Base-by-base conservation (phyloP, 2,113 vertebrate genomes). In the Seriola aureovittata region DNA sequence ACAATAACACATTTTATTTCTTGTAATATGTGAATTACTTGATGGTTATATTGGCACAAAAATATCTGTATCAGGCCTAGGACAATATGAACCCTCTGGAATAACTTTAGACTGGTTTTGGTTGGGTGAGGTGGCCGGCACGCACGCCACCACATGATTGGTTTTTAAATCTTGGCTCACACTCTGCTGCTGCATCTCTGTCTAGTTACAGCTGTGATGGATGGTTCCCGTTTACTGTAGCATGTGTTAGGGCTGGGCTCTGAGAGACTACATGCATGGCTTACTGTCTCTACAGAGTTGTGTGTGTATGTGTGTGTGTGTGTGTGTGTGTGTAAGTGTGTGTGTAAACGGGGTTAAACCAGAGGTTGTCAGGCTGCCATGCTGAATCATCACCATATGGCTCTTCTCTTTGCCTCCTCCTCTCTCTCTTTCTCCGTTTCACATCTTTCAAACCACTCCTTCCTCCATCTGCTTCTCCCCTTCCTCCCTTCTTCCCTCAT, bases 311-410 rank as follows among this genome's bases (percentile, higher is more conserved):
- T 36, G 34, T 36, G 34, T 36, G 25, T 81, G 19, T 52, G 29
- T 68, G 75, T 67, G 60, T 71, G 67, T 70, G 29, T 42, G 38
- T 25, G 25, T 32, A 25, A 25, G 57, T 59, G 50, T 25, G 38
- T 50, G 38, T 48, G 78, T 34, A 9, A 34, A 48, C 4, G n/a
- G 78, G 75, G 84, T 85, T 86, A 75, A 79, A 79, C 36, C 46
- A 75, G 71, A 48, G 71, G 78, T 85, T 75, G 72, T 78, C 54
- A 64, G 69, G 77, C 42, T 84, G 78, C 80, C 77, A 23, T 80
- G 81, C 81, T 86, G 86, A 86, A 75, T 79, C 81, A 64, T 82
- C 75, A 69, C 84, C 86, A 82, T 75, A 72, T 86, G 34, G 34
- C 40, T 42, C 40, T 3, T 42, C 40, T 42, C 40, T 42, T 42